Evolutionary conservation across 2,113 vertebrate genomes (phyloP).

Genomic region (Naja naja): DNA sequence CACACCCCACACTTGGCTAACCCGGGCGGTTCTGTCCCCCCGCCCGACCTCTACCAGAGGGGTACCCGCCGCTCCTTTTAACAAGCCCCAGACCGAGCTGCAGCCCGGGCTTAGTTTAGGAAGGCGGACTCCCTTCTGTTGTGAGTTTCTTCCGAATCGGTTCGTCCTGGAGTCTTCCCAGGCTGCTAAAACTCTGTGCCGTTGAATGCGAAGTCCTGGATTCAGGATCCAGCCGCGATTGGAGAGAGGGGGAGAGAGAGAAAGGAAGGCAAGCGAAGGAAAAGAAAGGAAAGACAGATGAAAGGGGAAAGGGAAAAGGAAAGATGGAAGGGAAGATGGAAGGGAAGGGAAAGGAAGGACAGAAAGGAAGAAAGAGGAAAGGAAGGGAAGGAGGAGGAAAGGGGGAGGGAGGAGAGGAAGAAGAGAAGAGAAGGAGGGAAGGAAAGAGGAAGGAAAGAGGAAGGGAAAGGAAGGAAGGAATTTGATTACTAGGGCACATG

Average conservation of each 20-base stretch:
- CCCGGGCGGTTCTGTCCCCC: background rate
- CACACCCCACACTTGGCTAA: too few species aligned
- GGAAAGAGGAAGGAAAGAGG: too few species aligned
- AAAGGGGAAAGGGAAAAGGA: too few species aligned
- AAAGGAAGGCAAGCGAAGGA: too few species aligned
- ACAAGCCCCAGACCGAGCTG: background rate
- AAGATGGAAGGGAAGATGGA: too few species aligned
- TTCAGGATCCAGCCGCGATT: background rate
- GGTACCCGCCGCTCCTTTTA: background rate
- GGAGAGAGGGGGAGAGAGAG: too few species aligned
- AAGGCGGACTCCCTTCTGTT: background rate
- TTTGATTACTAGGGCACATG: background rate
- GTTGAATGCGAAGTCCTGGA: background rate
- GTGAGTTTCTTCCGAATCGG: background rate
- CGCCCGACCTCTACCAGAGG: background rate
- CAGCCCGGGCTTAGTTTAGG: background rate
- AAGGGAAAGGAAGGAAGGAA: background rate
- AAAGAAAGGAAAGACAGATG: too few species aligned
- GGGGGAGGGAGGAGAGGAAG: background rate
- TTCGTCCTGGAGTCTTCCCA: background rate
- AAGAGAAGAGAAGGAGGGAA: too few species aligned
- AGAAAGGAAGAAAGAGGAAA: background rate
- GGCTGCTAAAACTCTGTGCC: background rate
- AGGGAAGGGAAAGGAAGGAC: rapidly evolving
- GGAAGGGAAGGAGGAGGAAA: background rate